phyloP scores from a whole-genome alignment of 2,113 vertebrate species.

The Gorilla gorilla region DNA sequence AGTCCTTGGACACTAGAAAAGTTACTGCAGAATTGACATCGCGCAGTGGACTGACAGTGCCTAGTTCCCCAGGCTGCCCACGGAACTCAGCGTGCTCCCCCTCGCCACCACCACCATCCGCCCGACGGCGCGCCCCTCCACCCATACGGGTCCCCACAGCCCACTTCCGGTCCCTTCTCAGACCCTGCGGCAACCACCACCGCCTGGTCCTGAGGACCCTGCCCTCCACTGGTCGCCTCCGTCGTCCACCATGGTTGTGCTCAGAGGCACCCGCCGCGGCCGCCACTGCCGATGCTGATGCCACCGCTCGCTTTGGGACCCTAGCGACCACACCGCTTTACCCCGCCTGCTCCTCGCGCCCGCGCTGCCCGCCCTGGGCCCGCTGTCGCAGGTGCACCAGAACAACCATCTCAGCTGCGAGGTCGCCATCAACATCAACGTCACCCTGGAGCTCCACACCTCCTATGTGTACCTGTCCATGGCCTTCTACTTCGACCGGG shows the following conservation, averaged over 20 bases:
- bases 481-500: neutral
- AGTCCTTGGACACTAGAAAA: neutral
- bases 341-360: neutral
- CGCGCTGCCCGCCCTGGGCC: neutral
- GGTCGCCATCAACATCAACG: neutral
- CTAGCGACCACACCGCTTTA: no score
- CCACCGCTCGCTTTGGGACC: neutral
- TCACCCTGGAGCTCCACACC: neutral
- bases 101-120: neutral
- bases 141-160: neutral
- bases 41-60: neutral
- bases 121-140: neutral
- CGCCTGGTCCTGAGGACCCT: no score
- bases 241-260: neutral
- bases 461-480: neutral
- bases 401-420: neutral
- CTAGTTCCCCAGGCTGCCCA: fast-evolving
- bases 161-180: neutral
- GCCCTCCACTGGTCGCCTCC: no score
- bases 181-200: neutral
- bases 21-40: neutral
- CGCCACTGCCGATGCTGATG: neutral
- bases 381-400: neutral
- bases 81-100: neutral
- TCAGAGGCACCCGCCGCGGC: neutral